Evolutionary conservation across 2,113 vertebrate species (phyloP).

Genomic region (Formicarius rufipectus): DNA sequence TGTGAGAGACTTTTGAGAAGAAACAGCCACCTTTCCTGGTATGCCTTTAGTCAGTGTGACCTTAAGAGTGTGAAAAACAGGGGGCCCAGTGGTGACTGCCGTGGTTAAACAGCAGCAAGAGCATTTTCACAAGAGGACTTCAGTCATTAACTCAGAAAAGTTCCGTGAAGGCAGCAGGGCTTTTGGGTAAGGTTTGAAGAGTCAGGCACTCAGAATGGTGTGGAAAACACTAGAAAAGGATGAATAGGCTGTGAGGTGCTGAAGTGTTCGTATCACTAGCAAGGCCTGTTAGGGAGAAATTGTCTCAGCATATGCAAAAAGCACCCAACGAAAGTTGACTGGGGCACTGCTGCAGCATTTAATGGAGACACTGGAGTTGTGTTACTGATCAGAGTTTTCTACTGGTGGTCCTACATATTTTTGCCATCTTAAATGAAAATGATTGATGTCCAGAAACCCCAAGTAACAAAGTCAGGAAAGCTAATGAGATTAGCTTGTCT

Average conservation of each 20-base stretch:
- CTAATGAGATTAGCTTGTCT: neutral
- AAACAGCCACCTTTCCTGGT: slow-evolving; percentile 65
- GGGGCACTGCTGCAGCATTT: neutral
- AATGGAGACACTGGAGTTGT: neutral
- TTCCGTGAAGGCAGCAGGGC: neutral
- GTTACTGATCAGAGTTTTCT: neutral
- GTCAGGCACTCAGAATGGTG: rapidly evolving
- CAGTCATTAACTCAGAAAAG: neutral
- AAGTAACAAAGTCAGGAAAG: neutral
- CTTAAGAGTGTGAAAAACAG: slow-evolving; percentile 45
- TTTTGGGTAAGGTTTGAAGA: neutral
- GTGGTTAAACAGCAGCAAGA: slow-evolving; percentile 48
- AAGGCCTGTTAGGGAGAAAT: neutral
- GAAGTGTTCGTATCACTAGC: neutral
- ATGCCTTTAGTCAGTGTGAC: slow-evolving; percentile 57
- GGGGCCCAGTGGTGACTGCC: neutral
- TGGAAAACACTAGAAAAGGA: neutral
- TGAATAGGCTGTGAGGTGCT: neutral
- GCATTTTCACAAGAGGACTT: neutral
- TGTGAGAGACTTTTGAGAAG: neutral
- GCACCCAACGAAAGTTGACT: neutral
- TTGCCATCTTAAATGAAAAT: neutral
- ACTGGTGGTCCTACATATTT: neutral
- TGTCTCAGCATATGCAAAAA: neutral
- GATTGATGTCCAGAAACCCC: neutral